phyloP scores from a whole-genome alignment of 1,140 invertebrate genomes.

The Plutomurus gul region DNA sequence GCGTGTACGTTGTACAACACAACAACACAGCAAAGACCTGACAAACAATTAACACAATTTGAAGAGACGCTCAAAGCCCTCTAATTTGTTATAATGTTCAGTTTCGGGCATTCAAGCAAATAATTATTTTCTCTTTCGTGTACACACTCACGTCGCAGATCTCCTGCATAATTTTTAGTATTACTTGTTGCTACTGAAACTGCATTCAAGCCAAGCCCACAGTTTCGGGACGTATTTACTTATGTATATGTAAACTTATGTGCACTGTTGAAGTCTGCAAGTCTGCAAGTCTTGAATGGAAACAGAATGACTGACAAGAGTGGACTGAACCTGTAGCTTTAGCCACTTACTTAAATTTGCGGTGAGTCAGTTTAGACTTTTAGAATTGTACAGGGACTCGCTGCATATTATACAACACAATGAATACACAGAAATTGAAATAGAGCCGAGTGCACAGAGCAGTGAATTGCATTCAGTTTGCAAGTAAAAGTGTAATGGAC shows the following conservation, averaged over 20 bases:
- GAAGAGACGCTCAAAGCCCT: too few species aligned
- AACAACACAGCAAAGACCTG: too few species aligned
- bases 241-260: neutral
- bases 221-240: neutral
- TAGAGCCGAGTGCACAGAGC: neutral
- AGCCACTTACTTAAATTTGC: neutral
- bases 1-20: too few species aligned
- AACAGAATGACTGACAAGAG: conserved; percentile 1
- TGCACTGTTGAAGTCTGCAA: neutral
- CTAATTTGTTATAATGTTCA: neutral
- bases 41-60: too few species aligned
- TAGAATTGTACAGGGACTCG: neutral
- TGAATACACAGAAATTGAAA: neutral
- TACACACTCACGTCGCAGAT: neutral
- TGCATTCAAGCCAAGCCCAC: too few species aligned
- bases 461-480: conserved; percentile 1
- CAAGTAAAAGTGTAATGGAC: neutral
- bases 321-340: conserved; percentile 13
- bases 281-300: too few species aligned
- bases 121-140: neutral
- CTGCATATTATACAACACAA: neutral
- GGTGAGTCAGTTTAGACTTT: neutral
- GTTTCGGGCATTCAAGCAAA: neutral
- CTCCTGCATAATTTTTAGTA: neutral
- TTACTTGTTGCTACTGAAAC: too few species aligned